Evolutionary conservation across 2,888 invertebrate genomes (phyloP).

Genomic region (Pristionchus exspectatus): DNA sequence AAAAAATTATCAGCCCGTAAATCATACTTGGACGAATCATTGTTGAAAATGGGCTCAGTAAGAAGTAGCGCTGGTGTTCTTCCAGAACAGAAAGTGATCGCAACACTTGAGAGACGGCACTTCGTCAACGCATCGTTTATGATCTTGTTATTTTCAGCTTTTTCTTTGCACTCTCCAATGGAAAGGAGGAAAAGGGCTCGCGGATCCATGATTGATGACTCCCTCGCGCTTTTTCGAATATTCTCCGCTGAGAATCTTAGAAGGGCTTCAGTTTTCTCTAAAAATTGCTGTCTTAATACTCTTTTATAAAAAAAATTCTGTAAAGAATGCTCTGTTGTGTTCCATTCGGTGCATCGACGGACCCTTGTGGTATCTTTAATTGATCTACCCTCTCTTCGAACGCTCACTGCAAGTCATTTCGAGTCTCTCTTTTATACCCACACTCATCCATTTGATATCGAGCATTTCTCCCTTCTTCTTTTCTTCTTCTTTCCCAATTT

Average conservation of each 20-base stretch:
- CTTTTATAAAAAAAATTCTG: no score
- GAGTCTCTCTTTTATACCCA: neutral
- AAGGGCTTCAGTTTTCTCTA: conserved; percentile 1
- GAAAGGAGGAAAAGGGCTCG: neutral
- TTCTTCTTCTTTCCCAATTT: neutral
- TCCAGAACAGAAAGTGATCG: no score
- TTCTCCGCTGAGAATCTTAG: neutral
- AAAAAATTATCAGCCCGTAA: no score
- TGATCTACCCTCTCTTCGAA: conserved; percentile 2
- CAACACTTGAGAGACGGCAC: neutral
- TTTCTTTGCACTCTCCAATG: neutral
- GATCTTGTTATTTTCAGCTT: neutral
- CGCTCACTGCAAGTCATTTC: neutral
- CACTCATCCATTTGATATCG: conserved; percentile 7
- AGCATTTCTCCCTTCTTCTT: neutral
- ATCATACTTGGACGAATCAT: no score
- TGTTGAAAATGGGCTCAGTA: no score
- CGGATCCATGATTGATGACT: neutral
- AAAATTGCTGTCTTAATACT: no score
- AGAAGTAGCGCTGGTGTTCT: no score
- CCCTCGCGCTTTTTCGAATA: neutral
- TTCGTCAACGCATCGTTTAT: neutral
- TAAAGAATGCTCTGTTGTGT: no score
- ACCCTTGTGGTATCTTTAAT: conserved; percentile 24
- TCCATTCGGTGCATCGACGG: no score